Base-by-base conservation (phyloP, 2,797 vertebrate genomes). In the Coregonus suidteri region DNA sequence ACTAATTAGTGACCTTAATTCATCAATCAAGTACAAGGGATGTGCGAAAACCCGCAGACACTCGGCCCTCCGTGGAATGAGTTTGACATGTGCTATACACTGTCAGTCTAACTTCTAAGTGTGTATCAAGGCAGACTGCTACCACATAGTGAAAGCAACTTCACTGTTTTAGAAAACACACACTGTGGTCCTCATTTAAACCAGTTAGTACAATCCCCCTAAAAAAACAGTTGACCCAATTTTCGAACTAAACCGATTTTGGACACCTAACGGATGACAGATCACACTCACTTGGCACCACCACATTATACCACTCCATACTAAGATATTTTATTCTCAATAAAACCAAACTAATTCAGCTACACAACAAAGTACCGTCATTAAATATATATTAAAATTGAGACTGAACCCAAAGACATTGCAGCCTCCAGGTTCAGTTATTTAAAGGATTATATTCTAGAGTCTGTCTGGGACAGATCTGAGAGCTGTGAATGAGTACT, bases 101-200 rank as follows among this genome's bases (percentile, higher is more conserved):
- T 47, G 41, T 47, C 41, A 2, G 9, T 47, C 41, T 47, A 47
- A 11, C 41, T 25, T 18, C 2, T 18, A 47, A 20, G 4, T 11
- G 41, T 11, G 41, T 3, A 20, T 53, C 14, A n/a, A 68, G 18
- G 75, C 31, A 78, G 62, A 83, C 18, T 75, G 9, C 76, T 75
- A 25, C 14, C 56, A n/a, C 56, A 82, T 69, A 79, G 59, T 51
- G 70, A 76, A 69, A 75, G 79, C 75, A 80, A 79, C 77, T 76
- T 75, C 73, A 34, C 30, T 69, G 77, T 69, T 52, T 18, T 59
- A 76, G 31, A 67, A 3, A 34, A 67, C 30, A 71, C 69, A 84
- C 54, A 30, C 51, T 80, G 70, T 72, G 18, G 74, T 67, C 70
- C 13, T 65, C 30, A 25, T 41, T 25, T 52, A 72, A 25, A 65